Evolutionary conservation across 1,140 invertebrate genomes (phyloP).

Genomic region (Nymphalis io): DNA sequence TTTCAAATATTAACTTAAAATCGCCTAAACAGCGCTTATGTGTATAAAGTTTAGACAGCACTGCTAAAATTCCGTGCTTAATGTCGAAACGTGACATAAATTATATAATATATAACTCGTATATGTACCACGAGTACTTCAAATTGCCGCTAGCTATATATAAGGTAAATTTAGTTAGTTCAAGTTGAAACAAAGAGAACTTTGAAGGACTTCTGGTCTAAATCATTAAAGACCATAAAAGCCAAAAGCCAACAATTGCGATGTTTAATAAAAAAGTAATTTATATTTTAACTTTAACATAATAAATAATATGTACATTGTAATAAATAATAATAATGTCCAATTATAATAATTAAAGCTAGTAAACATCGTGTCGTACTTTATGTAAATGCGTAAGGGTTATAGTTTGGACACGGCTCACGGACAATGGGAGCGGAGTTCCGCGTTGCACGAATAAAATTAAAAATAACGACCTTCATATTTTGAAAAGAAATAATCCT

Average conservation of each 20-base stretch:
- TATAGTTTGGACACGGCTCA: background rate
- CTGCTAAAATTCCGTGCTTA: too few species aligned
- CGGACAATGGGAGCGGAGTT: conserved; percentile 36
- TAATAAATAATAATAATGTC: too few species aligned
- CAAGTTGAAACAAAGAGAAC: background rate
- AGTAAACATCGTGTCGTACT: too few species aligned
- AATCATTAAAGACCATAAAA: background rate
- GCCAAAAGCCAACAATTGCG: background rate
- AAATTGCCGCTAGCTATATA: background rate
- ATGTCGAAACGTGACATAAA: conserved; percentile 1
- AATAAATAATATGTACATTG: too few species aligned
- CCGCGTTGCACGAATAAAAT: conserved; percentile 52
- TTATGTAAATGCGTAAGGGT: too few species aligned
- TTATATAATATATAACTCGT: background rate
- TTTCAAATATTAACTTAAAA: too few species aligned
- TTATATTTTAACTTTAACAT: too few species aligned
- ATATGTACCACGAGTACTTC: too few species aligned
- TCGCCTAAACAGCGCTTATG: too few species aligned
- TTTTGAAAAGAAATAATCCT: conserved; percentile 56
- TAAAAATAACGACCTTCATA: conserved; percentile 39
- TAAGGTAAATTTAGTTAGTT: background rate
- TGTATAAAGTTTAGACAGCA: too few species aligned
- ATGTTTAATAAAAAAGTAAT: background rate
- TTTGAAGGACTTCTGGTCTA: background rate
- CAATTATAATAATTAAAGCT: too few species aligned